These are phyloP conservation scores for Salarias fasciatus DNA, from an alignment of 2,797 vertebrate genomes.

Conservation along the genomic window DNA sequence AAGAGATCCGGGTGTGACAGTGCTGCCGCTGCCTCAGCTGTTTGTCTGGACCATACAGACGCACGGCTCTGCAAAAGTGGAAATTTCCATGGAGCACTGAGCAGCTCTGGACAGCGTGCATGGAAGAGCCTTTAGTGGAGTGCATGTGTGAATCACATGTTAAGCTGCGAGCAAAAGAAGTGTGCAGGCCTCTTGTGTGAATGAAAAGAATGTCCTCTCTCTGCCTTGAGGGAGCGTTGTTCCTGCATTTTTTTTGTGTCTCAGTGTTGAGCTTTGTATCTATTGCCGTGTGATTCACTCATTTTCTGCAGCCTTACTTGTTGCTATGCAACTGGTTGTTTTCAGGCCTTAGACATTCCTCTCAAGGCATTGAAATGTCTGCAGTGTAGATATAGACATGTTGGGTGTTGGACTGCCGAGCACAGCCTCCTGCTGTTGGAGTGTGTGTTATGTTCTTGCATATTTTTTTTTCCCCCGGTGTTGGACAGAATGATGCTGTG, in stretches of 20 bases:
- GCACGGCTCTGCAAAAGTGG: slow-evolving; percentile 58
- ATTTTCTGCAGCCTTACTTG: slow-evolving; percentile 65
- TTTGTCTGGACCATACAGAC: slow-evolving; percentile 46
- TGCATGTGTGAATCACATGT: slow-evolving; percentile 78
- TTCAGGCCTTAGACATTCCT: slow-evolving; percentile 64
- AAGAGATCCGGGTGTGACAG: slow-evolving; percentile 19
- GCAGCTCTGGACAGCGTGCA: slow-evolving; percentile 51
- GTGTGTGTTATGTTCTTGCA: slow-evolving; percentile 15
- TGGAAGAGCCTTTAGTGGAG: slow-evolving; percentile 50
- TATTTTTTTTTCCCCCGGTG: slow-evolving; percentile 2
- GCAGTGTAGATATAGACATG: slow-evolving; percentile 59
- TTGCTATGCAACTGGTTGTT: slow-evolving; percentile 81
- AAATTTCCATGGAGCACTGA: slow-evolving; percentile 72
- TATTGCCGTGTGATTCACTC: slow-evolving; percentile 57
- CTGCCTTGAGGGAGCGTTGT: slow-evolving; percentile 66
- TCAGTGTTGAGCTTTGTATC: slow-evolving; percentile 57
- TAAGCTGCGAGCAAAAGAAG: slow-evolving; percentile 65
- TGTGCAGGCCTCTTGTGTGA: slow-evolving; percentile 69
- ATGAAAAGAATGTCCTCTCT: slow-evolving; percentile 73
- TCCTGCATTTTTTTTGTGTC: slow-evolving; percentile 46
- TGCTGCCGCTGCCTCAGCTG: slow-evolving; percentile 25
- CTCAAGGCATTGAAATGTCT: slow-evolving; percentile 53
- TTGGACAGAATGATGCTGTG: too few relatives aligned
- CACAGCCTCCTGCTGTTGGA: slow-evolving; percentile 6
- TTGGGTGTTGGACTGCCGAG: slow-evolving; percentile 44